phyloP scores from a whole-genome alignment of 1,140 invertebrate species.

The Hypsibius dujardini region DNA sequence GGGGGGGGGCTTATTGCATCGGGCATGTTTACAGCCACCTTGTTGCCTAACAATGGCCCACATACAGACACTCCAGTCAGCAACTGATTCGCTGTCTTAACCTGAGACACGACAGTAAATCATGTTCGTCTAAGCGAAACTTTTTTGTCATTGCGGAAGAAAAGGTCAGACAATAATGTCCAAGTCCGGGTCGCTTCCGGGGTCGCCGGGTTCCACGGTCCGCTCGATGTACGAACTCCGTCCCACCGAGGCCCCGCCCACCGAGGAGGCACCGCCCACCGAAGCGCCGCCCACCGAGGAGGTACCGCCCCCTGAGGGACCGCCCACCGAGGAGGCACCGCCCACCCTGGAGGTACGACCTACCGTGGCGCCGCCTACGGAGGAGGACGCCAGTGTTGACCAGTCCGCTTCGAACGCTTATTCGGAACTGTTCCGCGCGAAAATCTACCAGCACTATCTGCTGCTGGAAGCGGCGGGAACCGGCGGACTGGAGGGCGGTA shows the following conservation, averaged over 20 bases:
- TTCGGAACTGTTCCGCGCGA: constrained; percentile 15
- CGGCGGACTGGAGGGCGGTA: background rate
- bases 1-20: too few species aligned
- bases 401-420: background rate
- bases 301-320: background rate
- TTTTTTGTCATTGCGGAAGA: background rate
- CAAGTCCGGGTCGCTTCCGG: background rate
- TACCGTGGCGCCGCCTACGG: too few species aligned
- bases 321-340: too few species aligned
- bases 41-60: background rate
- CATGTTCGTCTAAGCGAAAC: background rate
- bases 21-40: background rate
- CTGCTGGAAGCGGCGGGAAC: constrained; percentile 12
- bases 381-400: constrained; percentile 5
- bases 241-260: background rate
- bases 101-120: background rate
- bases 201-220: background rate
- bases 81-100: background rate
- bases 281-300: too few species aligned
- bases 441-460: constrained; percentile 15
- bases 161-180: background rate
- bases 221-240: background rate
- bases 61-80: background rate
- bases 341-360: background rate
- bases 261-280: too few species aligned